Conservation (phyloP, 2,888 invertebrate genomes). For the Hydrotaea diabolus region DNA sequence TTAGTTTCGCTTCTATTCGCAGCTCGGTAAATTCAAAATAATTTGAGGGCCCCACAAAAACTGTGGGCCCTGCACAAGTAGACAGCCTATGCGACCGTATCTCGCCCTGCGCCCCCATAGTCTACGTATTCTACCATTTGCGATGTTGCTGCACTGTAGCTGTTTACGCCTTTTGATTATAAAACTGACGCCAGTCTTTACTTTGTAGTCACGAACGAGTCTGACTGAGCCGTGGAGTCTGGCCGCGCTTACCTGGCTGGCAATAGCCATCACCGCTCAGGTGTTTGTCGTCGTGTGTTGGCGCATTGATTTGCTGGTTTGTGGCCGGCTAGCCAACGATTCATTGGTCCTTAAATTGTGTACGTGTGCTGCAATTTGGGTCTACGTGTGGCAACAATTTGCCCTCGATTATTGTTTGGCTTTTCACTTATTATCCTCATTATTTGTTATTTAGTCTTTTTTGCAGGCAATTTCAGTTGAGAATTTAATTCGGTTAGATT, state of each 20-base stretch:
- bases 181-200: constrained; percentile 53
- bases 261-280: neutral
- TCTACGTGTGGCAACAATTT: constrained; percentile 56
- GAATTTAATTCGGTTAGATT: neutral
- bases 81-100: too few species aligned
- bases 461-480: neutral
- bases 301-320: neutral
- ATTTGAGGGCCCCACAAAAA: too few species aligned
- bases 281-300: neutral
- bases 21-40: too few species aligned
- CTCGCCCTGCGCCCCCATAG: neutral
- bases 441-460: neutral
- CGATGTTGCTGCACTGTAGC: neutral
- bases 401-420: constrained; percentile 19
- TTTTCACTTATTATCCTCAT: constrained; percentile 17
- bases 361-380: constrained; percentile 57
- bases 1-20: too few species aligned
- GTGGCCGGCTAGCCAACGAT: neutral
- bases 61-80: too few species aligned
- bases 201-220: constrained; percentile 54
- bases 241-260: neutral
- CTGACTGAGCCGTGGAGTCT: neutral
- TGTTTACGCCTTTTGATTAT: constrained; percentile 49
- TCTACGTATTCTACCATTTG: constrained; percentile 24
- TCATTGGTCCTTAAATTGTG: constrained; percentile 41